These are phyloP conservation scores for Aldrovandia affinis DNA, from an alignment of 2,797 vertebrate species.

Conservation along the genomic window DNA sequence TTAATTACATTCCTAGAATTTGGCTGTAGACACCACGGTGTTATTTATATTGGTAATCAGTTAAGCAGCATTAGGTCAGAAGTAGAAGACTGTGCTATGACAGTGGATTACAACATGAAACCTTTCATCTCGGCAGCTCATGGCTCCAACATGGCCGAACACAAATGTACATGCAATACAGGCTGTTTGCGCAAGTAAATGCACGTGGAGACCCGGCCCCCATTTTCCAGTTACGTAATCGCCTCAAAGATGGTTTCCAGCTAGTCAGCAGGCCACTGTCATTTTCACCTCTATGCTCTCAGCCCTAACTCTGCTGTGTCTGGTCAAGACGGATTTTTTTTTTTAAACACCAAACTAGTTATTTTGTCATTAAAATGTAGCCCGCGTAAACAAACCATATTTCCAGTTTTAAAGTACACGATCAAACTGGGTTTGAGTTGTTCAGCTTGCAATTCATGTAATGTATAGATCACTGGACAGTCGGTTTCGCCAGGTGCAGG, in stretches of 20 bases:
- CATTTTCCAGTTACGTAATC: constrained; percentile 20
- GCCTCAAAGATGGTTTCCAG: constrained; percentile 2
- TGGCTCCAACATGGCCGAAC: constrained; percentile 10
- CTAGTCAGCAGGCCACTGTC: constrained; percentile 6
- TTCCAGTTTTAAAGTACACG: background rate
- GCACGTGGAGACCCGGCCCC: constrained; percentile 7
- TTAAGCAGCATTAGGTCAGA: constrained; percentile 60
- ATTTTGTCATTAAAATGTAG: background rate
- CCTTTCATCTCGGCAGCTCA: background rate
- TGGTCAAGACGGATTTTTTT: background rate
- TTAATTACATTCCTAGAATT: constrained; percentile 17
- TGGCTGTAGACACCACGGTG: constrained; percentile 18
- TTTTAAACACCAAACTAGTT: background rate
- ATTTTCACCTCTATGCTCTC: constrained; percentile 1
- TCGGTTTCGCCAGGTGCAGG: background rate
- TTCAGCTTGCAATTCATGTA: background rate
- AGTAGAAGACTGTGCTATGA: constrained; percentile 28
- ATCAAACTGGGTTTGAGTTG: background rate
- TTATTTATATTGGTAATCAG: constrained; percentile 73
- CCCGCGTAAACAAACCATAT: background rate
- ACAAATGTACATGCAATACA: constrained; percentile 20
- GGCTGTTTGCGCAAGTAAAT: constrained; percentile 22
- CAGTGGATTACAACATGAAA: constrained; percentile 20
- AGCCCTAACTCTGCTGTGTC: background rate
- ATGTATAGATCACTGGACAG: too few relatives aligned